Conservation (phyloP, 2,888 invertebrate genomes). For the Cactoblastis cactorum region DNA sequence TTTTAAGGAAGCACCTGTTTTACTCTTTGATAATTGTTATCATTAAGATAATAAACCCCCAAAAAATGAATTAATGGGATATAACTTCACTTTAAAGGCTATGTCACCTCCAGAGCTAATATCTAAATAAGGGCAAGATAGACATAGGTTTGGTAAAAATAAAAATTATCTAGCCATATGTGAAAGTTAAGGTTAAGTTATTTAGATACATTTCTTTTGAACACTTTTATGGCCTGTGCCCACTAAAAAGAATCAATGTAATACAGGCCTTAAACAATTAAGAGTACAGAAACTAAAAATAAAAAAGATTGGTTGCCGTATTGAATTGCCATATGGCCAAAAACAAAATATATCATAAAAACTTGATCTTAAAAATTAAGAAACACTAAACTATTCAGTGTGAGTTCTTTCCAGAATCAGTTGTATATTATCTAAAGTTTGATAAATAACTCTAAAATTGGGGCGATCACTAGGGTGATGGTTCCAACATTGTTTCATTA, state of each 20-base stretch:
- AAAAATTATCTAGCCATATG: slow-evolving; percentile 2
- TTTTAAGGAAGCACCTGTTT: too few relatives aligned
- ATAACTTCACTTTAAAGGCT: neutral
- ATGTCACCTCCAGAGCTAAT: neutral
- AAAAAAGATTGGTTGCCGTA: neutral
- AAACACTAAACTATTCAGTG: slow-evolving; percentile 46
- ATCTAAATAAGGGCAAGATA: slow-evolving; percentile 8
- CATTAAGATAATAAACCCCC: too few relatives aligned
- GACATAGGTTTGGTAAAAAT: slow-evolving; percentile 7
- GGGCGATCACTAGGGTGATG: slow-evolving; percentile 91
- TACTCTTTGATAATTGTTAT: too few relatives aligned
- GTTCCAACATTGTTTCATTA: slow-evolving; percentile 97
- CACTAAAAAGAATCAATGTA: too few relatives aligned
- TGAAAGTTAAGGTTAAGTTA: neutral
- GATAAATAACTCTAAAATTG: slow-evolving; percentile 89
- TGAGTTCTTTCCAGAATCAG: slow-evolving; percentile 70
- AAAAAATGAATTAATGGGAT: too few relatives aligned
- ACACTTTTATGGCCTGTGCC: too few relatives aligned
- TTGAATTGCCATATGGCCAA: neutral
- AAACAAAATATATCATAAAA: slow-evolving; percentile 27
- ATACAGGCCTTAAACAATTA: too few relatives aligned
- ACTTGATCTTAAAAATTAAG: slow-evolving; percentile 27
- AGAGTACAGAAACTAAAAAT: too few relatives aligned
- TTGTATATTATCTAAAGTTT: slow-evolving; percentile 86
- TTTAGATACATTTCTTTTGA: neutral